phyloP scores from a whole-genome alignment of 2,888 invertebrate species.

The Drosophila picticornis region DNA sequence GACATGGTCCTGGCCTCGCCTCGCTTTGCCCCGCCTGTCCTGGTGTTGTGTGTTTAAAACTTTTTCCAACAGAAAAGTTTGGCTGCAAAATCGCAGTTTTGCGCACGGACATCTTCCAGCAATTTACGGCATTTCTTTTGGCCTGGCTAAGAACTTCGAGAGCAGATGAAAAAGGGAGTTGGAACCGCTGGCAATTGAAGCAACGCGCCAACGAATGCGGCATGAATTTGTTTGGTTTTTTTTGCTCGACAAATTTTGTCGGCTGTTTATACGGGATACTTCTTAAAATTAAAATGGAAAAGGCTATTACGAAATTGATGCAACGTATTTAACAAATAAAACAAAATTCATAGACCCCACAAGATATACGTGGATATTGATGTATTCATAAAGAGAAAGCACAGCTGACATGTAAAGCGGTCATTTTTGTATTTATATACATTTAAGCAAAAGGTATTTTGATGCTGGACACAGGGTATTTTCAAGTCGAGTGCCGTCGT shows the following conservation, averaged over 20 bases:
- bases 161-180: conserved; percentile 25
- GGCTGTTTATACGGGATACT: neutral
- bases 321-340: neutral
- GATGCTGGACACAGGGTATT: neutral
- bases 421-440: neutral
- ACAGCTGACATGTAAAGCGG: neutral
- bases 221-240: conserved; percentile 36
- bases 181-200: conserved; percentile 64
- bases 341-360: neutral
- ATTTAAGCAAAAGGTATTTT: neutral
- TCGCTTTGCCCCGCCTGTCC: neutral
- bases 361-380: too few relatives aligned
- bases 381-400: neutral
- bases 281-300: neutral
- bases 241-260: conserved; percentile 51
- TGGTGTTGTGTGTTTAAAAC: conserved; percentile 62
- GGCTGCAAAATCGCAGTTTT: conserved; percentile 42
- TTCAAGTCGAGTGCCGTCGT: neutral
- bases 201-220: conserved; percentile 43
- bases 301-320: neutral
- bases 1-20: conserved; percentile 19
- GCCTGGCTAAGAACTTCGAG: conserved; percentile 47
- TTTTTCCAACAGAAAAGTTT: conserved; percentile 71
- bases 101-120: conserved; percentile 71
- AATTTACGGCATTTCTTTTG: conserved; percentile 68